Conservation (phyloP, 2,888 invertebrate genomes). For the Cloeon dipterum region DNA sequence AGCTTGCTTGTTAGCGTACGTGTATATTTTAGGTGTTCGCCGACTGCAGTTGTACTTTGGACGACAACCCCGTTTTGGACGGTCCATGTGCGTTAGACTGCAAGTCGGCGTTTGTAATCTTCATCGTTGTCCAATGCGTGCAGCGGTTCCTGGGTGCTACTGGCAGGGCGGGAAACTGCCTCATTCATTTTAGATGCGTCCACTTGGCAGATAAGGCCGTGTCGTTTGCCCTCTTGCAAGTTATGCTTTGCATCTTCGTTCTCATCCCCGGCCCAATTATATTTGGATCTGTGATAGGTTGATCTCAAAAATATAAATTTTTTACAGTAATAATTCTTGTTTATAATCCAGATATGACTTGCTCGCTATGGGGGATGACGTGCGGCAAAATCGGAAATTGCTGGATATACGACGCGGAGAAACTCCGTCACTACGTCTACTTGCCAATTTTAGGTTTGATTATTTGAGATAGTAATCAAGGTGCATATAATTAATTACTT, state of each 20-base stretch:
- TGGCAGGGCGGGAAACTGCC: slow-evolving; percentile 8
- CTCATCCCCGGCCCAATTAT: slow-evolving; percentile 22
- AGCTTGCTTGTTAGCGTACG: no score
- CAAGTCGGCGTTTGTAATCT: slow-evolving; percentile 10
- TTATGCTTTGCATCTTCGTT: slow-evolving; percentile 12
- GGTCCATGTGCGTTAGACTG: slow-evolving; percentile 10
- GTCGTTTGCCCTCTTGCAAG: slow-evolving; percentile 14
- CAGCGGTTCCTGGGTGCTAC: slow-evolving; percentile 12
- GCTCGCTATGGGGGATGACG: slow-evolving; percentile 17
- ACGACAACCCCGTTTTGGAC: slow-evolving; percentile 5
- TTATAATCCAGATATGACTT: slow-evolving; percentile 15
- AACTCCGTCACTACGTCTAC: slow-evolving; percentile 12
- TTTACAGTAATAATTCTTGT: not conserved
- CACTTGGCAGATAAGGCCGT: slow-evolving; percentile 15
- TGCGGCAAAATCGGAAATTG: slow-evolving; percentile 16
- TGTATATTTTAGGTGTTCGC: not conserved
- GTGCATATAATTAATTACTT: no score
- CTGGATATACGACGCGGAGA: slow-evolving; percentile 17
- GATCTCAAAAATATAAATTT: slow-evolving; percentile 4
- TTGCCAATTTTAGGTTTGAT: slow-evolving; percentile 10
- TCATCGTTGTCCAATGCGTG: slow-evolving; percentile 10
- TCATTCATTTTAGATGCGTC: slow-evolving; percentile 14
- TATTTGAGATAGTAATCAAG: no score
- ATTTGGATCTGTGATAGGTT: slow-evolving; percentile 19
- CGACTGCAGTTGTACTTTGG: slow-evolving; percentile 3